Base-by-base conservation (phyloP, 2,888 invertebrate genomes). In the Tipula unca region DNA sequence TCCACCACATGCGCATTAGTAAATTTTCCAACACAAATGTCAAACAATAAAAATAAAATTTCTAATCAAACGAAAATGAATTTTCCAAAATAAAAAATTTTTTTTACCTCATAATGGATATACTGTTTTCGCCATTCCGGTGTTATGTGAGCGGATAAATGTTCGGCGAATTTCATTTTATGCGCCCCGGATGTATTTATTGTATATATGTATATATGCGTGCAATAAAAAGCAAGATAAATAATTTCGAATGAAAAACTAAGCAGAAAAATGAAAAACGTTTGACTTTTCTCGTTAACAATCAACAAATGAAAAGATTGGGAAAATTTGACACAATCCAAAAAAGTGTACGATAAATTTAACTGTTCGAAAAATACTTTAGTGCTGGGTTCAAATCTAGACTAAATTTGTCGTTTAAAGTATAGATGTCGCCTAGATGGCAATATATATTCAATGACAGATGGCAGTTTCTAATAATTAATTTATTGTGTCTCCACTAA, bases 41-140 rank as follows among this genome's bases (percentile, higher is more conserved):
- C 82, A 83, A 83, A 69, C 69, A 25, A 69, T 25, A 69, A 25
- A 83, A 20, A 42, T 4, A 39, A 39, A 39, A 5, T 0, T 6
- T 32, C 6, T 83, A 36, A 14, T 35, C 17, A 5, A 32, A 25
- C 17, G 25, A 8, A 17, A 17, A 25, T 6, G 10, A 69, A 69
- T 25, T 14, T 48, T 48, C n/a, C 48, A 69, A 69, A 48, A 48
- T 6, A 32, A 32, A 32, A 32, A 32, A 32, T 32, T 1, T 48
- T 48, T 4, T n/a, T 85, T 69, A 94, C 94, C 93, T 94, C 94
- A 91, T 94, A 95, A 89, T 93, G 94, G 88, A 94, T 94, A 87
- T 94, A 97, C 89, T 97, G 97, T 90, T 96, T 97, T 87, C 97
- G 93, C 97, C 97, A 97, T 93, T 97, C 97, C 86, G 97, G 97